A percentile compares a stretch with the other conserved stretches of the same genome.
Conservation (phyloP, 2,113 vertebrate genomes). For the Nipponia nippon region DNA sequence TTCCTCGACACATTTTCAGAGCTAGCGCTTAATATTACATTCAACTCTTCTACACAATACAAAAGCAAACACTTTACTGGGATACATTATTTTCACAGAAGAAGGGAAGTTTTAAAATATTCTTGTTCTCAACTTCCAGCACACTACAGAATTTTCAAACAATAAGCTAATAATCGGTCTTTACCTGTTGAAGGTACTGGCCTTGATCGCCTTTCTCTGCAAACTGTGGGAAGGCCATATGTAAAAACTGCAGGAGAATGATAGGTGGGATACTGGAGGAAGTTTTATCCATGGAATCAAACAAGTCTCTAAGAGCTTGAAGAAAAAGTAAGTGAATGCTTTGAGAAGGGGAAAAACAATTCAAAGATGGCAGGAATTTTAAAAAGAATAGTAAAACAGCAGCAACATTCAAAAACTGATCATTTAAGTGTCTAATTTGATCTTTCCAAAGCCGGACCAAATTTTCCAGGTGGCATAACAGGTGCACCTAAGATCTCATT, state of each 20-base stretch:
- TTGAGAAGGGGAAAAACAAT: constrained; percentile 46
- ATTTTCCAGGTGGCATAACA: neutral
- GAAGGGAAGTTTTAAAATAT: neutral
- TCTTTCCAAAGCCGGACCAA: neutral
- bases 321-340: constrained; percentile 56
- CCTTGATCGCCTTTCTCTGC: constrained; percentile 98
- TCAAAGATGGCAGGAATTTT: neutral
- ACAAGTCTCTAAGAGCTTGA: constrained; percentile 95
- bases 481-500: neutral
- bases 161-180: neutral
- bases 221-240: constrained; percentile 99
- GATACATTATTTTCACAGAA: neutral
- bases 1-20: neutral
- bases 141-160: neutral
- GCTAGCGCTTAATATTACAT: neutral
- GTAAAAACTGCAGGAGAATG: constrained; percentile 97
- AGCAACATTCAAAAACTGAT: neutral
- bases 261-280: constrained; percentile 98
- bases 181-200: constrained; percentile 97
- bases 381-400: neutral
- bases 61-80: neutral
- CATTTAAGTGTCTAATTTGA: neutral
- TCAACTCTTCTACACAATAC: neutral
- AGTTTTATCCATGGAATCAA: constrained; percentile 99
- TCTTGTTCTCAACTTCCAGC: neutral